Conservation (phyloP, 2,113 vertebrate species). For the Cyanoramphus novaezelandiae region DNA sequence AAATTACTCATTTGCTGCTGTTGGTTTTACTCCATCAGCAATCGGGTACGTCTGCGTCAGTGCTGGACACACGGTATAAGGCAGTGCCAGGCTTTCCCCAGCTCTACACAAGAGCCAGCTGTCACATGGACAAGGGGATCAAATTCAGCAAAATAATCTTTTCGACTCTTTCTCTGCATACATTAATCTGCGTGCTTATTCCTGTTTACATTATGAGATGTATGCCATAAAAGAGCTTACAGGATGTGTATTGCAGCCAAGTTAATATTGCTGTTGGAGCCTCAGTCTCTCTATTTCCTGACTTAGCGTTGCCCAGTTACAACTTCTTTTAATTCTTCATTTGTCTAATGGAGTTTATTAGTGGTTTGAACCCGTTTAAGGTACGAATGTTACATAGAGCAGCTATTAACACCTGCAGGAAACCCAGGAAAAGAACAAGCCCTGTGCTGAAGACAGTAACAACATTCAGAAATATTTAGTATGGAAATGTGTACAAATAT, state of each 20-base stretch:
- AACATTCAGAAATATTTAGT: neutral
- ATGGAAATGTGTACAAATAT: neutral
- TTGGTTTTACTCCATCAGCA: neutral
- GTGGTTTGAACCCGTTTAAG: neutral
- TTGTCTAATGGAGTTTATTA: neutral
- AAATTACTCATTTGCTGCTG: neutral
- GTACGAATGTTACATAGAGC: neutral
- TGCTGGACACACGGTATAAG: rapidly evolving
- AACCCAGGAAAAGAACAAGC: neutral
- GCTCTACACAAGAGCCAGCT: neutral
- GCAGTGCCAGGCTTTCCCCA: neutral
- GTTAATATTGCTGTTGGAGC: constrained; percentile 56
- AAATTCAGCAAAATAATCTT: neutral
- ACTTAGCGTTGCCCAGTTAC: neutral
- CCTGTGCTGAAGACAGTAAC: neutral
- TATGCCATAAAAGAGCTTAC: constrained; percentile 22
- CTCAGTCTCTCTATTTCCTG: constrained; percentile 45
- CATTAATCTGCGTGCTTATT: neutral
- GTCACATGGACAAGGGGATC: neutral
- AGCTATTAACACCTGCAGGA: neutral
- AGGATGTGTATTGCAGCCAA: constrained; percentile 53
- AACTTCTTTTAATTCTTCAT: neutral
- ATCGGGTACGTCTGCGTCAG: rapidly evolving
- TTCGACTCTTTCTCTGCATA: neutral
- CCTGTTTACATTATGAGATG: constrained; percentile 41